Percentiles rank a stretch among this genome's conserved stretches.
phyloP scores from a whole-genome alignment of 1,140 invertebrate species.

The Drosophila burlai region DNA sequence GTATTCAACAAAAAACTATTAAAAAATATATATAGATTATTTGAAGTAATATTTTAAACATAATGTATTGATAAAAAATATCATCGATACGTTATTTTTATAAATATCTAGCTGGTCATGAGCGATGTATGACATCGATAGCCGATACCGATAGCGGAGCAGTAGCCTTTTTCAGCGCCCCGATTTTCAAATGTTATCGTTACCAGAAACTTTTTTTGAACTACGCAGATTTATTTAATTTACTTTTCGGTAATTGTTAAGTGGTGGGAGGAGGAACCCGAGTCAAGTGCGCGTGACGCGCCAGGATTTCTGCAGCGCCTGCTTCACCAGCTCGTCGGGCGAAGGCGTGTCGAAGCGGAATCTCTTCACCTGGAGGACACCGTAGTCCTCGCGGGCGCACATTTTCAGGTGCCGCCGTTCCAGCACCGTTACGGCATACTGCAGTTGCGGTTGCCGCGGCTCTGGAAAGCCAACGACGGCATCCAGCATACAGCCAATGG shows the following conservation, averaged over 20 bases:
- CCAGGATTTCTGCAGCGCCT: slow-evolving; percentile 59
- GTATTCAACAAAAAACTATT: too few species aligned
- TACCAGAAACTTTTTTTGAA: not conserved
- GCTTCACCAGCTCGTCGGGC: slow-evolving; percentile 73
- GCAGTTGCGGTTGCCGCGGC: slow-evolving; percentile 35
- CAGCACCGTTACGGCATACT: slow-evolving; percentile 32
- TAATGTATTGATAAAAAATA: too few species aligned
- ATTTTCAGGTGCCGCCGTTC: slow-evolving; percentile 57
- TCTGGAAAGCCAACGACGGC: slow-evolving; percentile 44
- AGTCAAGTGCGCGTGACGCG: slow-evolving; percentile 59
- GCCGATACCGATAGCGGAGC: not conserved
- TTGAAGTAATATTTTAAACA: too few species aligned
- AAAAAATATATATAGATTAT: too few species aligned
- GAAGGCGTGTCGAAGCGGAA: slow-evolving; percentile 76
- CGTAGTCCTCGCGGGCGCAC: slow-evolving; percentile 46
- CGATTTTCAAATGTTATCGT: not conserved
- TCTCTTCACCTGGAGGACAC: slow-evolving; percentile 54
- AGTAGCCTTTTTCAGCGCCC: not conserved
- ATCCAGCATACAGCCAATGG: slow-evolving; percentile 52
- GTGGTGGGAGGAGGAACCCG: not conserved
- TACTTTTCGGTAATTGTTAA: slow-evolving; percentile 41
- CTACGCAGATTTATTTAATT: slow-evolving; percentile 18
- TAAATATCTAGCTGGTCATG: too few species aligned
- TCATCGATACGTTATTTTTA: too few species aligned
- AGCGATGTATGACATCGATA: not conserved